Percentiles rank a stretch among this genome's conserved stretches.
Conservation (phyloP, 2,888 invertebrate species). For the Protonemura montana region DNA sequence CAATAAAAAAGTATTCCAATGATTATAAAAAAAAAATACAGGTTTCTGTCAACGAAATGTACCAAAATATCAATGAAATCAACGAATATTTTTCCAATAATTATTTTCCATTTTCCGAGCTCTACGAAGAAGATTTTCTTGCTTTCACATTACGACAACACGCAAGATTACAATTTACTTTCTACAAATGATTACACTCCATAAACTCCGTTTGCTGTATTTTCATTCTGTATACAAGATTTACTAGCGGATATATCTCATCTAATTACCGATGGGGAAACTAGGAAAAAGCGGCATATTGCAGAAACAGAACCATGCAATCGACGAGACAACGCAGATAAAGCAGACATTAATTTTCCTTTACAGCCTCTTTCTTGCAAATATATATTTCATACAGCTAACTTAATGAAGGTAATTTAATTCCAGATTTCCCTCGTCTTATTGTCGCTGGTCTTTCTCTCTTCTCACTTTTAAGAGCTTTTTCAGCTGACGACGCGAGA, state of each 20-base stretch:
- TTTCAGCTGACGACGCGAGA: not conserved
- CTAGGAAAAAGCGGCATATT: not conserved
- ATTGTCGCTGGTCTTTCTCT: not conserved
- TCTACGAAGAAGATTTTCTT: no score
- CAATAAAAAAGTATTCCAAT: no score
- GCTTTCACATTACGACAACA: no score
- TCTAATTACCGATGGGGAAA: not conserved
- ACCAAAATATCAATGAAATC: no score
- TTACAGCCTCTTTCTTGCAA: not conserved
- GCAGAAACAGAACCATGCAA: not conserved
- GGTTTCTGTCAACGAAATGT: no score
- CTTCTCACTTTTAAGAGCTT: not conserved
- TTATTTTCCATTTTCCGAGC: no score
- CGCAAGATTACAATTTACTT: no score
- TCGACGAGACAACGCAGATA: not conserved
- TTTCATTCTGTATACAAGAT: not conserved
- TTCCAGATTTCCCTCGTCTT: not conserved
- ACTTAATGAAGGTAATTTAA: constrained; percentile 3
- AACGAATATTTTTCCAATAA: no score
- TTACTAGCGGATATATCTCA: not conserved
- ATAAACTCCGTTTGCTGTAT: no score
- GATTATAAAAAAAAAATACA: no score
- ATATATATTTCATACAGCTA: not conserved
- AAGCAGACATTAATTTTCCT: not conserved
- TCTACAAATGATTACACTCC: no score